Evolutionary conservation across 1,140 invertebrate species (phyloP).

Genomic region (Drosophila parabipectinata): DNA sequence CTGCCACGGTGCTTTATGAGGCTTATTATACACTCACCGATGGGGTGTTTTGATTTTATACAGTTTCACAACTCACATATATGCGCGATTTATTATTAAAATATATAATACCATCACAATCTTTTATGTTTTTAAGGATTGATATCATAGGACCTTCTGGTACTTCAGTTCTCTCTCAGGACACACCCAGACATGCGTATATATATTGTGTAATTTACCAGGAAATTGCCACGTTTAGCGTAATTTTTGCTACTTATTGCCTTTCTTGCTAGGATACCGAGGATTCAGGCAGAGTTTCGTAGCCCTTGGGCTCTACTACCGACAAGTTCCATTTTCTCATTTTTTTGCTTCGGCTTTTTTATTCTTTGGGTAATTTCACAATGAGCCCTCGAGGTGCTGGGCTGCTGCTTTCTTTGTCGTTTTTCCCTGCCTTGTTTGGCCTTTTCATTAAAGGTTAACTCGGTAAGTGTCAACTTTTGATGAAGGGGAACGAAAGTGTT

Average conservation of each 20-base stretch:
- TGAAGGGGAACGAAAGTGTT: constrained; percentile 52
- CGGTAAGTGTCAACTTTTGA: constrained; percentile 70
- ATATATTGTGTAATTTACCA: constrained; percentile 66
- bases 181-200: constrained; percentile 26
- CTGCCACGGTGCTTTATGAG: constrained; percentile 16
- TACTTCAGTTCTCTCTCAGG: background rate
- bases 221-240: constrained; percentile 81
- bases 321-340: constrained; percentile 42
- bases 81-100: background rate
- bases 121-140: too few relatives aligned
- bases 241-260: constrained; percentile 82
- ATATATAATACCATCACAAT: too few relatives aligned
- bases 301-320: constrained; percentile 49
- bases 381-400: constrained; percentile 63
- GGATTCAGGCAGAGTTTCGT: constrained; percentile 30
- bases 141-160: too few relatives aligned
- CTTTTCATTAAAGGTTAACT: constrained; percentile 59
- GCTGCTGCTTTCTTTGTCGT: constrained; percentile 21
- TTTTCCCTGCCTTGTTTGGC: constrained; percentile 40
- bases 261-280: constrained; percentile 52
- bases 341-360: constrained; percentile 26
- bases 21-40: constrained; percentile 25
- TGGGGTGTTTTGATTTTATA: background rate
- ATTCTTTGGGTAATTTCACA: constrained; percentile 67
- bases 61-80: background rate